phyloP scores from a whole-genome alignment of 2,797 vertebrate genomes.

The Paratrypauchen microcephalus region DNA sequence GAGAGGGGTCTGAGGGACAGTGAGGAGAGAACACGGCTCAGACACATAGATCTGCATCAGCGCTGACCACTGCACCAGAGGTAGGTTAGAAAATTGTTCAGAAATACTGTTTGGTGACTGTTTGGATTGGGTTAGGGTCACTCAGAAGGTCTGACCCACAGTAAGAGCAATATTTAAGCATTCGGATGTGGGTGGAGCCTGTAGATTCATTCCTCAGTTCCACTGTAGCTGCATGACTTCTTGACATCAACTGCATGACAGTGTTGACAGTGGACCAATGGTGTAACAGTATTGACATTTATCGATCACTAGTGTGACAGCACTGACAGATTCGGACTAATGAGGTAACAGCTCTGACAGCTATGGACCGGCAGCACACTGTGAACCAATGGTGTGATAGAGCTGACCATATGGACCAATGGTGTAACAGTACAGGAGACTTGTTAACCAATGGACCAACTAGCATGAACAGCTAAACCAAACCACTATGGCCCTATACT shows the following conservation, averaged over 20 bases:
- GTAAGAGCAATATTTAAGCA: not conserved
- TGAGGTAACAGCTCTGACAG: not conserved
- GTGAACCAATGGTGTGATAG: not conserved
- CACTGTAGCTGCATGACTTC: not conserved
- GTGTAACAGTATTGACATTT: not conserved
- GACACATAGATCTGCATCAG: not conserved
- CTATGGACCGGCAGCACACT: not conserved
- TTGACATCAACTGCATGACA: not conserved
- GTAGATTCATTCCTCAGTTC: not conserved
- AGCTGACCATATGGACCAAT: no score
- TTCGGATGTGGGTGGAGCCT: not conserved
- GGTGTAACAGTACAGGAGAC: not conserved
- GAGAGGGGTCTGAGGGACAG: not conserved
- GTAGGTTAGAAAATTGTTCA: not conserved
- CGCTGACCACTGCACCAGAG: not conserved
- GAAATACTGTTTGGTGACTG: not conserved
- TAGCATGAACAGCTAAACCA: no score
- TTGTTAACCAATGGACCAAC: no score
- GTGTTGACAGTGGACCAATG: not conserved
- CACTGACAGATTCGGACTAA: not conserved
- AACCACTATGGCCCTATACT: not conserved
- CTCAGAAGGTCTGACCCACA: not conserved
- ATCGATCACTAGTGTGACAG: not conserved
- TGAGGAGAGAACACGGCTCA: conserved; percentile 1
- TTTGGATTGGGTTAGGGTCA: not conserved